Conservation (phyloP, 2,888 invertebrate genomes). For the Rhorus exstirpatorius region DNA sequence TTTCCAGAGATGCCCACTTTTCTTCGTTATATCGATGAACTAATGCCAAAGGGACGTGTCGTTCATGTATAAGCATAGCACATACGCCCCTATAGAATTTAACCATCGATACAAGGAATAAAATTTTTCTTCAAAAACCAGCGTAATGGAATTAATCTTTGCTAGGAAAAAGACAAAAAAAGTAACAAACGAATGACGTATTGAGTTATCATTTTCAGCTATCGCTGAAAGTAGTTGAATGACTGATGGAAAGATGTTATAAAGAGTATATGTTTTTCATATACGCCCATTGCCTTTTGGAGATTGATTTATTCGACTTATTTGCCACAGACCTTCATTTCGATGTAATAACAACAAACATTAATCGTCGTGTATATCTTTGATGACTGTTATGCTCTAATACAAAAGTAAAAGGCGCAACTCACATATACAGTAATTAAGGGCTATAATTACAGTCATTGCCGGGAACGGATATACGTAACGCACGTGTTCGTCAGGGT, state of each 20-base stretch:
- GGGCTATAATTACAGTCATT: slow-evolving; percentile 46
- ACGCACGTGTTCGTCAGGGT: slow-evolving; percentile 46
- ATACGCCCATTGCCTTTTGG: slow-evolving; percentile 1
- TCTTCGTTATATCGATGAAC: too few species aligned
- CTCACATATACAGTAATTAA: slow-evolving; percentile 37
- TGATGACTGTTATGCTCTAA: slow-evolving; percentile 15
- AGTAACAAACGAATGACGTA: not conserved
- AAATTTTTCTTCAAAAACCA: too few species aligned
- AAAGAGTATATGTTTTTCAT: not conserved
- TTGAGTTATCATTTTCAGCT: not conserved
- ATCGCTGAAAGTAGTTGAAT: slow-evolving; percentile 5
- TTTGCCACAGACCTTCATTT: not conserved
- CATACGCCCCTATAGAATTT: too few species aligned
- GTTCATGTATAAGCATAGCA: too few species aligned
- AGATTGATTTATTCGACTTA: slow-evolving; percentile 26
- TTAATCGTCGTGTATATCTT: slow-evolving; percentile 2
- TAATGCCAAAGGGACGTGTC: too few species aligned
- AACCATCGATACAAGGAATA: too few species aligned
- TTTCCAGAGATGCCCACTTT: too few species aligned
- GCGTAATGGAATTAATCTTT: too few species aligned
- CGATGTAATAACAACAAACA: not conserved
- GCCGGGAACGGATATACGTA: slow-evolving; percentile 30
- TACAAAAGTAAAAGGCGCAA: slow-evolving; percentile 33
- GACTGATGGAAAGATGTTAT: not conserved
- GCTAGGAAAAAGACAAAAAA: not conserved